phyloP scores from a whole-genome alignment of 2,113 vertebrate genomes.

The Rafetus swinhoei region DNA sequence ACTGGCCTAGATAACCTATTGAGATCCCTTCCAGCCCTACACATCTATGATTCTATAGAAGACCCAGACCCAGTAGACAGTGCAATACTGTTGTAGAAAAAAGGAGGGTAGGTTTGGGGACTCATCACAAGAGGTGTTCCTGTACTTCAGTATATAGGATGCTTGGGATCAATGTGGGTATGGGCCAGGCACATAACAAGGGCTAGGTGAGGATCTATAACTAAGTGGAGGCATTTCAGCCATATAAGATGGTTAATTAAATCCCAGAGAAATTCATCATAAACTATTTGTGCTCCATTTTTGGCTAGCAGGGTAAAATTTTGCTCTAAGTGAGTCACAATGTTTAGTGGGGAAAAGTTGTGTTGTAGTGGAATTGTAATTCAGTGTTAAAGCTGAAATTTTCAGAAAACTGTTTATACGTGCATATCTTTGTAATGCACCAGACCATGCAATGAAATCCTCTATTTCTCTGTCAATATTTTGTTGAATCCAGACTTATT shows the following conservation, averaged over 20 bases:
- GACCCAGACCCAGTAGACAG: background rate
- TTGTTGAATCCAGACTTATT: constrained; percentile 69
- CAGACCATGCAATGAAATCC: constrained; percentile 62
- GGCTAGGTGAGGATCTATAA: background rate
- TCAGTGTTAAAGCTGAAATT: constrained; percentile 70
- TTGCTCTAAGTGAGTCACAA: constrained; percentile 69
- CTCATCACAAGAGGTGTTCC: background rate
- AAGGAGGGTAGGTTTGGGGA: background rate
- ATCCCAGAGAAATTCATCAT: constrained; percentile 28
- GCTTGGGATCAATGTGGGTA: no score
- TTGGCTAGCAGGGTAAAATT: constrained; percentile 67
- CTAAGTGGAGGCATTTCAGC: background rate
- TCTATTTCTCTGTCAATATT: constrained; percentile 69
- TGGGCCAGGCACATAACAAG: background rate
- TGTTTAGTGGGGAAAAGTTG: constrained; percentile 73
- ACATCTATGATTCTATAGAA: background rate
- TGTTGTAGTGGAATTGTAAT: constrained; percentile 41
- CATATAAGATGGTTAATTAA: constrained; percentile 45
- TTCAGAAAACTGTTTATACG: constrained; percentile 62
- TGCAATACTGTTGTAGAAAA: background rate
- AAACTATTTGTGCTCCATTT: background rate
- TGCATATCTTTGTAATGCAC: constrained; percentile 68
- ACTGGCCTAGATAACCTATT: background rate
- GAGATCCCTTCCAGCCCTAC: background rate
- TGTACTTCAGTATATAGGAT: background rate